phyloP scores from a whole-genome alignment of 1,140 invertebrate species.

The Anastatus disparis region DNA sequence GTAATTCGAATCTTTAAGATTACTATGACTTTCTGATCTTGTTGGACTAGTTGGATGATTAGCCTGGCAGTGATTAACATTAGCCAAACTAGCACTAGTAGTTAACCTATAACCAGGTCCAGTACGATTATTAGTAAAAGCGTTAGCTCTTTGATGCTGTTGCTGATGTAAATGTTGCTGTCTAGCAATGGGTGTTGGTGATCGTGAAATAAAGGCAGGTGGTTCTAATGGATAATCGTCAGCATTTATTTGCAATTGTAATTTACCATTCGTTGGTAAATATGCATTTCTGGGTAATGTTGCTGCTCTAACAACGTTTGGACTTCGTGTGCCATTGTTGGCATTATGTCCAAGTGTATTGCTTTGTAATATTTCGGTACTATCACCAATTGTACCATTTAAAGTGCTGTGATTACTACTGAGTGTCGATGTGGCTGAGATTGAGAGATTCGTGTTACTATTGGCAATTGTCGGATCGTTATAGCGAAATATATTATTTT shows the following conservation, averaged over 20 bases:
- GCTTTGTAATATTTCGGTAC: conserved; percentile 60
- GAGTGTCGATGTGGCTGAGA: conserved; percentile 64
- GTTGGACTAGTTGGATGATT: conserved; percentile 58
- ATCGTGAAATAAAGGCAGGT: conserved; percentile 68
- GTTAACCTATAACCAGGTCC: conserved; percentile 60
- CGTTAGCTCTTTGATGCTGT: conserved; percentile 49
- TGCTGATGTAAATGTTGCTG: conserved; percentile 47
- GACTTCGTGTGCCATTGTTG: conserved; percentile 52
- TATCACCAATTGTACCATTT: conserved; percentile 61
- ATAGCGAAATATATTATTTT: conserved; percentile 74
- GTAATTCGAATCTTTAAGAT: conserved; percentile 65
- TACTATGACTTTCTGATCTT: conserved; percentile 63
- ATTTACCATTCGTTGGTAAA: conserved; percentile 64
- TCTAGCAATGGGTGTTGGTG: conserved; percentile 66
- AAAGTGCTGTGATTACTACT: conserved; percentile 63
- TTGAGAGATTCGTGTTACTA: conserved; percentile 66
- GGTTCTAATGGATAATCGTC: conserved; percentile 69
- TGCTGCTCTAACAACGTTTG: conserved; percentile 72
- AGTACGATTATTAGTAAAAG: conserved; percentile 51
- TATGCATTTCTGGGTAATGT: conserved; percentile 79
- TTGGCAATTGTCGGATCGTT: conserved; percentile 73
- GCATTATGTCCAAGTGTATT: conserved; percentile 63
- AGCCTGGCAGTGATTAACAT: conserved; percentile 64
- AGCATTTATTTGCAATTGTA: conserved; percentile 64
- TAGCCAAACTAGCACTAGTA: conserved; percentile 69